These are phyloP conservation scores for Notarius lentiginosus DNA, from an alignment of 2,113 vertebrate species.

Conservation along the genomic window DNA sequence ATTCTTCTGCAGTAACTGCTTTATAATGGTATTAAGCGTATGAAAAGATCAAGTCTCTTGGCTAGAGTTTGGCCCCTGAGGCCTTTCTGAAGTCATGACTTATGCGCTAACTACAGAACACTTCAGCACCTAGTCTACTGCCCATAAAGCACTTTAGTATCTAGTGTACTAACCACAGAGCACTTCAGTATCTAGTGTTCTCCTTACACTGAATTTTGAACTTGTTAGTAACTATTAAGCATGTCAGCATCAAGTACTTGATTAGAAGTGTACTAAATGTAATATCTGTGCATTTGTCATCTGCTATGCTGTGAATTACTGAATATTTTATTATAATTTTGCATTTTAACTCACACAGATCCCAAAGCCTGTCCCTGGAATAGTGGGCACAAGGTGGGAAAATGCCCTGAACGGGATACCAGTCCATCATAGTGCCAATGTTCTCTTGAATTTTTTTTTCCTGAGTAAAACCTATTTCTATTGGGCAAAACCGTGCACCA, in stretches of 20 bases:
- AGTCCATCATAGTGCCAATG: too few species aligned
- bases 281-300: not conserved
- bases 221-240: not conserved
- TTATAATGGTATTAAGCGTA: slow-evolving; percentile 62
- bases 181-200: not conserved
- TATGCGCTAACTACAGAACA: slow-evolving; percentile 67
- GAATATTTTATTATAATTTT: not conserved
- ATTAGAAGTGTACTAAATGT: not conserved
- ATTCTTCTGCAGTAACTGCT: not conserved
- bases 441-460: not conserved
- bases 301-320: not conserved
- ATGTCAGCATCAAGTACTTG: not conserved
- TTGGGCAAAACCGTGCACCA: too few species aligned
- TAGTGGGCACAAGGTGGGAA: not conserved
- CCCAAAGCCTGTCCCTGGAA: not conserved
- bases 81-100: slow-evolving; percentile 75
- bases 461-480: not conserved
- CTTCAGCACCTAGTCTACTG: slow-evolving; percentile 28
- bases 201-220: not conserved
- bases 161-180: slow-evolving; percentile 62
- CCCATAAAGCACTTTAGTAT: slow-evolving; percentile 20
- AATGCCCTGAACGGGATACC: not conserved
- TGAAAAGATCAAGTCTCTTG: slow-evolving; percentile 75
- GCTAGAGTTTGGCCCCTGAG: slow-evolving; percentile 73
- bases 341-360: not conserved